Evolutionary conservation across 2,888 invertebrate genomes (phyloP).

Genomic region (Caradrina kadenii): DNA sequence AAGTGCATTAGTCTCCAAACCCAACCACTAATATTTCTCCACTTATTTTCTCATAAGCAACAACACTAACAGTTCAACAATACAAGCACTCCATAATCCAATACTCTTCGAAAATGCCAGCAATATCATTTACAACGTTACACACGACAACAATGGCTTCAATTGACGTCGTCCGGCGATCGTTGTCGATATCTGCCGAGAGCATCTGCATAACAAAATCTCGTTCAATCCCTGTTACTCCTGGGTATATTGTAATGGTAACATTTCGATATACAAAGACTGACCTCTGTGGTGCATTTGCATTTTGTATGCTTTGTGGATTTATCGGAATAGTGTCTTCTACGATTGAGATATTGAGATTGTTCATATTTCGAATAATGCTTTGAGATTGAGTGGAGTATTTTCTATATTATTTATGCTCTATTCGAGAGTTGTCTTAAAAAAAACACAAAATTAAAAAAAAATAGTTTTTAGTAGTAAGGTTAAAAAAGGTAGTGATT

Average conservation of each 20-base stretch:
- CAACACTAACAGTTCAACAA: conserved; percentile 27
- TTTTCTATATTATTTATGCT: background rate
- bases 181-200: conserved; percentile 64
- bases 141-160: conserved; percentile 55
- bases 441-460: too few species aligned
- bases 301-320: conserved; percentile 54
- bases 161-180: conserved; percentile 73
- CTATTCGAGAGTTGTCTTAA: background rate
- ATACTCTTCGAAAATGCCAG: conserved; percentile 52
- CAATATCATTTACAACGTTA: conserved; percentile 56
- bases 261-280: conserved; percentile 54
- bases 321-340: conserved; percentile 45
- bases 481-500: too few species aligned
- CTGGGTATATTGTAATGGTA: conserved; percentile 51
- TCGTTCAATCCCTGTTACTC: conserved; percentile 66
- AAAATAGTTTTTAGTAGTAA: too few species aligned
- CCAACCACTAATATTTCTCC: background rate
- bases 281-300: conserved; percentile 60
- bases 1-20: too few species aligned
- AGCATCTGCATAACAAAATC: conserved; percentile 80
- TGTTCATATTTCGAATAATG: background rate
- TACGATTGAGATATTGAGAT: background rate
- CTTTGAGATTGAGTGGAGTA: background rate
- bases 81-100: conserved; percentile 48
- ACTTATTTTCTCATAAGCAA: conserved; percentile 9